Conservation (phyloP, 1,140 invertebrate species). For the Drosophila orena region DNA sequence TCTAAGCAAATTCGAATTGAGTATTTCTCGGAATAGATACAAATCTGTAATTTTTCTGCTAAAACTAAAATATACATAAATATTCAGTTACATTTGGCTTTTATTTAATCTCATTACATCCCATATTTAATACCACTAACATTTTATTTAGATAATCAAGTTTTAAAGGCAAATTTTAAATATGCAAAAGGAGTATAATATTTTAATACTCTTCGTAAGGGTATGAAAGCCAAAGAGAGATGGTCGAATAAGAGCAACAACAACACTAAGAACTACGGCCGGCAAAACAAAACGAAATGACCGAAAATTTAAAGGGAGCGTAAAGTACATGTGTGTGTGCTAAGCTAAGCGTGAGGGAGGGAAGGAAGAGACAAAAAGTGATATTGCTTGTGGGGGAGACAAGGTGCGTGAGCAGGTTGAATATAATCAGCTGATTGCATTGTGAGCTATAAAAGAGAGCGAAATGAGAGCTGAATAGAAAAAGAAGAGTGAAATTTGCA, state of each 20-base stretch:
- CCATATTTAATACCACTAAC: too few relatives aligned
- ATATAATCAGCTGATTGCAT: slow-evolving; percentile 22
- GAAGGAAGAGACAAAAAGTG: neutral
- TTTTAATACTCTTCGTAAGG: too few relatives aligned
- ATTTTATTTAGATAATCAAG: too few relatives aligned
- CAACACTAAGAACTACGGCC: slow-evolving; percentile 44
- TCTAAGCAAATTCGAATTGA: too few relatives aligned
- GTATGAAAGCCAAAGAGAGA: slow-evolving; percentile 17
- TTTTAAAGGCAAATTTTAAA: too few relatives aligned
- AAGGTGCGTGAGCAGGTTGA: slow-evolving; percentile 44
- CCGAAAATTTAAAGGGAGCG: slow-evolving; percentile 49
- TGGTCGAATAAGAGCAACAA: slow-evolving; percentile 44
- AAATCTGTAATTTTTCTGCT: too few relatives aligned
- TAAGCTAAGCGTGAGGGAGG: too few relatives aligned
- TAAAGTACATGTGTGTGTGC: too few relatives aligned
- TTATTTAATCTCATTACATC: too few relatives aligned
- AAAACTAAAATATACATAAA: too few relatives aligned
- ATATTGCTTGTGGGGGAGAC: slow-evolving; percentile 36
- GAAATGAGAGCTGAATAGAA: slow-evolving; percentile 7
- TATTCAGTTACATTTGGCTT: too few relatives aligned
- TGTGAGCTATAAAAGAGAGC: neutral
- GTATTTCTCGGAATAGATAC: too few relatives aligned
- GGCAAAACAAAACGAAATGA: slow-evolving; percentile 36
- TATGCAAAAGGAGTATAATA: neutral
- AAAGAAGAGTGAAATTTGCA: neutral